A percentile compares a stretch with the other conserved stretches of the same genome.
These are phyloP conservation scores for Phrynocephalus guinanensis DNA, from an alignment of 2,797 vertebrate genomes.

Conservation along the genomic window DNA sequence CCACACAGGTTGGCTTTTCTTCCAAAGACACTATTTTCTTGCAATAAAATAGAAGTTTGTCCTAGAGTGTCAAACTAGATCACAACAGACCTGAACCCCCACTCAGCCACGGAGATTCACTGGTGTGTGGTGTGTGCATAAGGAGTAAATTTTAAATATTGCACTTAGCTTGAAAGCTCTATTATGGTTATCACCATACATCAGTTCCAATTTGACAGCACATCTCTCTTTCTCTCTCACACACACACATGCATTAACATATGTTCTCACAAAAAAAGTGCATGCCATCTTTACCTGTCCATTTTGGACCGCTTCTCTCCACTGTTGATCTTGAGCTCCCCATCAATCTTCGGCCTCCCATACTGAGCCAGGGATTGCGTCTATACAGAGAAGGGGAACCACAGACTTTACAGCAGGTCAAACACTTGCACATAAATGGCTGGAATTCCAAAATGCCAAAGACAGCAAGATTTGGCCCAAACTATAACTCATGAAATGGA, in stretches of 20 bases:
- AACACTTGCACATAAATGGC: not conserved
- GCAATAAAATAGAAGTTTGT: too few relatives aligned
- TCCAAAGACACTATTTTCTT: too few relatives aligned
- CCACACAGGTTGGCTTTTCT: too few relatives aligned
- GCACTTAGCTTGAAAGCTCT: too few relatives aligned
- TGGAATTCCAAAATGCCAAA: not conserved
- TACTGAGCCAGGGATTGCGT: slow-evolving; percentile 88
- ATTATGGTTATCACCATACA: too few relatives aligned
- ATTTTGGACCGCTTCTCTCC: slow-evolving; percentile 88
- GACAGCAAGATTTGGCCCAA: not conserved
- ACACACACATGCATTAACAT: not conserved
- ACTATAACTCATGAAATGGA: not conserved
- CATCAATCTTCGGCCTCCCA: slow-evolving; percentile 92
- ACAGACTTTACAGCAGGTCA: not conserved
- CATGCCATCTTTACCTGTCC: slow-evolving; percentile 82
- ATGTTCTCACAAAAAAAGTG: not conserved
- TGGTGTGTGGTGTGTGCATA: too few relatives aligned
- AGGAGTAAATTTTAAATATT: too few relatives aligned
- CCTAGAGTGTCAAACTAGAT: too few relatives aligned
- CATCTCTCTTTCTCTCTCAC: too few relatives aligned
- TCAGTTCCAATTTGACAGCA: too few relatives aligned
- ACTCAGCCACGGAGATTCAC: too few relatives aligned
- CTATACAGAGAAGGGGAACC: slow-evolving; percentile 63
- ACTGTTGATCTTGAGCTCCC: slow-evolving; percentile 89
- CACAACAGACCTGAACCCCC: too few relatives aligned